Conservation (phyloP, 2,797 vertebrate genomes). For the Dallia pectoralis region DNA sequence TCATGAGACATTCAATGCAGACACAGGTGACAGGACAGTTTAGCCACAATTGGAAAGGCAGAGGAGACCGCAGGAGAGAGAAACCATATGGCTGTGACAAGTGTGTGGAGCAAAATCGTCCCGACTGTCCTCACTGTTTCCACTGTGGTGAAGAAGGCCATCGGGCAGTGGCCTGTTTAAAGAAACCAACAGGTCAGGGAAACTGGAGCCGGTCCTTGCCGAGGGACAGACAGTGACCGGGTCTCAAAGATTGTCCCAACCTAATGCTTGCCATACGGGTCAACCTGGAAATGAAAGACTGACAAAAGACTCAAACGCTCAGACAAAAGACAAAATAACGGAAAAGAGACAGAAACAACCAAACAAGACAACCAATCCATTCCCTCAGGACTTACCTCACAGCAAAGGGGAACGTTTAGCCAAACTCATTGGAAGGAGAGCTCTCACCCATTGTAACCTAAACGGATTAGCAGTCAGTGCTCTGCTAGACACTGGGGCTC, state of each 20-base stretch:
- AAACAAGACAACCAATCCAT: neutral
- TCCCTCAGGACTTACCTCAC: neutral
- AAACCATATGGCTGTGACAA: neutral
- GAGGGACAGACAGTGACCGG: neutral
- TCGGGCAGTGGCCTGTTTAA: neutral
- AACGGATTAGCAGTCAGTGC: neutral
- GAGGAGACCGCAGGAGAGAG: neutral
- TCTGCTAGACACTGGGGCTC: constrained; percentile 3
- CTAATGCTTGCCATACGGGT: neutral
- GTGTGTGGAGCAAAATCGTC: constrained; percentile 4
- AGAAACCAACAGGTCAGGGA: neutral
- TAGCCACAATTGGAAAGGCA: neutral
- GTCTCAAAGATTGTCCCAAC: neutral
- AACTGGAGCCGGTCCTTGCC: too few relatives aligned
- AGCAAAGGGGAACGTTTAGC: neutral
- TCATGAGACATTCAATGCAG: neutral
- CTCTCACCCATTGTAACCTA: neutral
- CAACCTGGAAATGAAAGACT: neutral
- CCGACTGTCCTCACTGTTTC: too few relatives aligned
- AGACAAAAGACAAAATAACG: neutral
- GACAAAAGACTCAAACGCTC: too few relatives aligned
- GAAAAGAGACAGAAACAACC: neutral
- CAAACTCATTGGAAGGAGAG: neutral
- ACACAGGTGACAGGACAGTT: neutral
- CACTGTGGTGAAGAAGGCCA: neutral